Evolutionary conservation across 2,888 invertebrate species (phyloP), one percentile per base, ranked within the genome.

Genomic region (Dynastes grantii): DNA sequence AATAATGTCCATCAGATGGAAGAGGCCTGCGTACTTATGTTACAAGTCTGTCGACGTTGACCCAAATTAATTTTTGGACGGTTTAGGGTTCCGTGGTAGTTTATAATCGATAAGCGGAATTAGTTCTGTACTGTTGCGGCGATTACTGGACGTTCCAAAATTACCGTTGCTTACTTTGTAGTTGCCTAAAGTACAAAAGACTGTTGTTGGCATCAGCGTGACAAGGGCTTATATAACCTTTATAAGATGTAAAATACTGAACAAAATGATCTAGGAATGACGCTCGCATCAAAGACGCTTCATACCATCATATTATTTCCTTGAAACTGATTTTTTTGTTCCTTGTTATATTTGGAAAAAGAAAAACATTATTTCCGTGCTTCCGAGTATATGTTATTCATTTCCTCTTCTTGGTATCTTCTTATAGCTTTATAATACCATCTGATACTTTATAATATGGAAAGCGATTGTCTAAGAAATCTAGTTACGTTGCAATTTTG

Each of bases 41-140:
- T 45, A 61, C 45, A 40, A 61, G 22, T 73, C n/a, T 58, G 73
- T 61, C 40, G 45, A 73, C 61, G 58, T 32, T 45, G 61, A 73
- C 40, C 58, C 61, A 61, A 73, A 73, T 58, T 61, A 73, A 61
- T 61, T 73, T 73, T 73, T 61, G 61, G 61, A 61, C 55, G 37
- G 37, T 45, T 61, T 58, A 27, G 8, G 40, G 61, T 53, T n/a
- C 22, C 8, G 16, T 11, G 58, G 45, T 49, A 40, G 27, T 75
- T 75, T 63, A 75, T 45, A 63, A 61, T 75, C 61, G 61, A 75
- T 75, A 61, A 55, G 37, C 0, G 71, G 32, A 71, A 71, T 55
- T 71, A 45, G 73, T 49, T 75, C 55, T 16, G 22, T 58, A 8
- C 16, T 22, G 22, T 22, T 8, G 8, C 22, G 3, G 3, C n/a